Evolutionary conservation across 2,797 vertebrate genomes (phyloP).

Genomic region (Notamacropus eugenii): DNA sequence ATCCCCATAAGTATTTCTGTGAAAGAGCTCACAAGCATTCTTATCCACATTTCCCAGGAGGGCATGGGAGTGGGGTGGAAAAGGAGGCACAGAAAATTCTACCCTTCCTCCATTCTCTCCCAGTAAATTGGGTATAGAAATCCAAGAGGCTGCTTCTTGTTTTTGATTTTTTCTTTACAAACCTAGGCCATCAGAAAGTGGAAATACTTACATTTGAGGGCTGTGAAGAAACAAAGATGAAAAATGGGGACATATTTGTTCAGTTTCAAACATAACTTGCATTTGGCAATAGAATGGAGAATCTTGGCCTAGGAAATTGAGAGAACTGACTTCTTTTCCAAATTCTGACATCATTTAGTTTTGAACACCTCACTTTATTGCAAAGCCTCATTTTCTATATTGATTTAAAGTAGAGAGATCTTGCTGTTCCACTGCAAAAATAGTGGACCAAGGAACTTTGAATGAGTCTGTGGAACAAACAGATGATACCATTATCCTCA

Average conservation of each 20-base stretch:
- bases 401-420: neutral
- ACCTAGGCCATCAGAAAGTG: neutral
- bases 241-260: neutral
- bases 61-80: neutral
- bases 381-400: neutral
- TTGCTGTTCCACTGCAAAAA: neutral
- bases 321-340: neutral
- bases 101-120: neutral
- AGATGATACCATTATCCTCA: neutral
- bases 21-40: neutral
- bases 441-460: neutral
- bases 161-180: neutral
- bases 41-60: conserved; percentile 44
- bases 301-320: neutral
- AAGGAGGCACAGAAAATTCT: neutral
- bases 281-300: neutral
- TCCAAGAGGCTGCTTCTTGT: neutral
- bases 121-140: neutral
- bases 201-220: neutral
- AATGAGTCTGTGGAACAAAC: neutral
- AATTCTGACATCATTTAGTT: neutral
- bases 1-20: neutral
- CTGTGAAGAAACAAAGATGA: neutral
- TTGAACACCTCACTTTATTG: neutral
- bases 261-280: neutral